Evolutionary conservation across 2,797 vertebrate species (phyloP).

Genomic region (Naso thynnoides): DNA sequence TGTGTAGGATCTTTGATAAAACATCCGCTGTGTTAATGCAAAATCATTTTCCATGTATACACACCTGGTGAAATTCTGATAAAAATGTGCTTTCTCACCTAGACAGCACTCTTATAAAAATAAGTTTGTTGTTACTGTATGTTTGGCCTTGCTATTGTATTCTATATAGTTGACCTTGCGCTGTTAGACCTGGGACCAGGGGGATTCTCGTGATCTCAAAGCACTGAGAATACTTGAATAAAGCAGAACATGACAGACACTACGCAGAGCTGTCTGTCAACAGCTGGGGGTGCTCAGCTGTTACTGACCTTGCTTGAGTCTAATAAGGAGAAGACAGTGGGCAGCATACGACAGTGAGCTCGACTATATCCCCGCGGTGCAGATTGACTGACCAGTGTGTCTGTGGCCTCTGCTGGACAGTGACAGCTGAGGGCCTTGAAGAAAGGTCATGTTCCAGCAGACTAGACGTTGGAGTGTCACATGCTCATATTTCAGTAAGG

Average conservation of each 20-base stretch:
- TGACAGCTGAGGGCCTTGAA: conserved; percentile 62
- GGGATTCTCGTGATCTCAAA: conserved; percentile 30
- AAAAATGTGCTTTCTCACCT: not conserved
- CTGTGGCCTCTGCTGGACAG: conserved; percentile 71
- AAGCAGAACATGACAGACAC: conserved; percentile 44
- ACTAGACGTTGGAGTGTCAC: conserved; percentile 42
- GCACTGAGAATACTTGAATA: conserved; percentile 50
- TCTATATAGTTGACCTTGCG: conserved; percentile 46
- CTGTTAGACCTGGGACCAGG: conserved; percentile 6
- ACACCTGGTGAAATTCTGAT: not conserved
- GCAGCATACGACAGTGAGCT: conserved; percentile 54
- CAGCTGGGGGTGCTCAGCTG: conserved; percentile 56
- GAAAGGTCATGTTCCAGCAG: conserved; percentile 66
- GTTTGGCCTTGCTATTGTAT: conserved; percentile 5
- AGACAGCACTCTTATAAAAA: not conserved
- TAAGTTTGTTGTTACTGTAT: not conserved
- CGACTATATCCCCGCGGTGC: conserved; percentile 44
- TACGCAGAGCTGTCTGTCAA: conserved; percentile 55
- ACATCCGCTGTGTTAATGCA: not conserved
- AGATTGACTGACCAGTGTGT: conserved; percentile 59
- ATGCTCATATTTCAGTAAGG: conserved; percentile 9
- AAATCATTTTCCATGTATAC: not conserved
- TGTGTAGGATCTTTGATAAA: not conserved
- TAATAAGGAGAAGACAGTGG: conserved; percentile 49
- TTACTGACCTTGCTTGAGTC: conserved; percentile 72